Base-by-base conservation (phyloP, 2,797 vertebrate species). In the Botia almorhae region DNA sequence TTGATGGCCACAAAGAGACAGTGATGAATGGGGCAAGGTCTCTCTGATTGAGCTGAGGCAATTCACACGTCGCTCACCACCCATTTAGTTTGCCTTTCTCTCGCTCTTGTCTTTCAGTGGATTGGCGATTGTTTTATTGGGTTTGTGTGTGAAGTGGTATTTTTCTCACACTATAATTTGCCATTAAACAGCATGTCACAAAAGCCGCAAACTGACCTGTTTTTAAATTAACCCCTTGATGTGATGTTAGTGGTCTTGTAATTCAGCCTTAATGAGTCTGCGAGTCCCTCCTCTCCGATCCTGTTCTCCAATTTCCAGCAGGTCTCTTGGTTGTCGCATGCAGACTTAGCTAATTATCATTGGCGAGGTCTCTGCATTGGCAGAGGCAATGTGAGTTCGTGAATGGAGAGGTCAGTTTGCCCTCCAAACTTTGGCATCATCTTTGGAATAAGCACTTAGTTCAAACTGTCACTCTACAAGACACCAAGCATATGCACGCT, bases 21-120 rank as follows among this genome's bases (percentile, higher is more conserved):
- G 88, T 92, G 93, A 94, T 93, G 90, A 93, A 94, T 92, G 91
- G 85, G 84, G 83, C 63, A 69, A 76, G 51, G 85, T 76, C 82
- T 92, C 85, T 74, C 86, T 91, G 91, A 92, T 92, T 90, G 86
- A 91, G 87, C 91, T 88, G 82, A 86, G 83, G 78, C 83, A 83
- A 89, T 89, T 77, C 14, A 8, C 73, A 77, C 43, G 56, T 61
- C 80, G 19, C 63, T 81, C 23, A 5, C 89, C 90, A 83, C 84
- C 71, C 82, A 80, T 0, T 91, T 89, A 90, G 89, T 91, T 89
- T 88, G 86, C 81, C 82, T 84, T 84, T 87, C 61, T 83, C 87
- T 90, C 90, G 84, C 91, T 89, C 85, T 80, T 81, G 60, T 80
- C 81, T 87, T 86, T 56, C 14, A 71, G 67, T 68, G 21, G 58